phyloP scores from a whole-genome alignment of 1,140 invertebrate genomes.

The Drosophila quadrilineata region DNA sequence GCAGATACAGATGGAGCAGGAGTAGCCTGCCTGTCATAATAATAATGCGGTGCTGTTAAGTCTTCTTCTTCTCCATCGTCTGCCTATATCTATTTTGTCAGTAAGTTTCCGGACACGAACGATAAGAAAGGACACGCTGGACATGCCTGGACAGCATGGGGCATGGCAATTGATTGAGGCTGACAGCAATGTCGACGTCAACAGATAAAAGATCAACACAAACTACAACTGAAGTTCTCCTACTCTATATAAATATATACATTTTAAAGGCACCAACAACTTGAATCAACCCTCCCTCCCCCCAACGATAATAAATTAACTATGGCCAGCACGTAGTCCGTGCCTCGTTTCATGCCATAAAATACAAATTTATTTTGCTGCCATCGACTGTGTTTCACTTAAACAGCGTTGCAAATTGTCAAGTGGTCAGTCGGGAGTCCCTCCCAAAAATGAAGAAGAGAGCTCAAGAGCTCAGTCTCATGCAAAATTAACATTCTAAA shows the following conservation, averaged over 20 bases:
- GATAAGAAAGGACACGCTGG: too few species aligned
- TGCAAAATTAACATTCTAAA: constrained; percentile 65
- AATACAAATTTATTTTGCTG: constrained; percentile 37
- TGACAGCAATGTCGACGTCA: constrained; percentile 15
- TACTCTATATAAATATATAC: too few species aligned
- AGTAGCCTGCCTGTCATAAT: constrained; percentile 29
- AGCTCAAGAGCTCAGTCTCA: too few species aligned
- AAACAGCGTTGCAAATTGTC: constrained; percentile 45
- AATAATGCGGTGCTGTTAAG: constrained; percentile 8
- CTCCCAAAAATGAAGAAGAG: too few species aligned
- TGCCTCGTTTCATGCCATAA: too few species aligned
- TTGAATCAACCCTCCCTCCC: too few species aligned
- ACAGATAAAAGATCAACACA: constrained; percentile 51
- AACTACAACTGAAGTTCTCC: constrained; percentile 27
- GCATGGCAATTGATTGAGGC: constrained; percentile 65
- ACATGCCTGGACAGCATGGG: constrained; percentile 34
- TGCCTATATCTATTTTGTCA: constrained; percentile 51
- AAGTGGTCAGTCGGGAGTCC: constrained; percentile 56
- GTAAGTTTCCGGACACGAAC: constrained; percentile 44
- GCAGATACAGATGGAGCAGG: background rate
- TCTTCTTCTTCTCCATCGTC: too few species aligned
- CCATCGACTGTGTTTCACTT: constrained; percentile 40
- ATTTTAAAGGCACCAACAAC: constrained; percentile 46
- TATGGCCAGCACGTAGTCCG: constrained; percentile 63
- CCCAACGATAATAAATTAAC: constrained; percentile 66